Evolutionary conservation across 2,888 invertebrate genomes (phyloP).

Genomic region (Argynnis bischoffii): DNA sequence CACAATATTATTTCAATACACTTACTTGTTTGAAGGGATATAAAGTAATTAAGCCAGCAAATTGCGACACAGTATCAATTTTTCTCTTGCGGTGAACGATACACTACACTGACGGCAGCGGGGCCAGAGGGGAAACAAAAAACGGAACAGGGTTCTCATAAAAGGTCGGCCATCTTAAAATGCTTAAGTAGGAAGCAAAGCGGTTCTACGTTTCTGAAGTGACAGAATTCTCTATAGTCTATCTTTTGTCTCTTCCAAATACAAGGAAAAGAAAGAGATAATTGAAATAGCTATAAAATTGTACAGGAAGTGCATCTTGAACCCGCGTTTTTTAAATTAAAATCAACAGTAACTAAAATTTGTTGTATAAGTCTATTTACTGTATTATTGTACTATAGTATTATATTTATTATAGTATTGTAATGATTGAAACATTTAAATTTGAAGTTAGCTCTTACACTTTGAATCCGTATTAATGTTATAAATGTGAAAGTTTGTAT

Average conservation of each 20-base stretch:
- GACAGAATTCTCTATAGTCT: constrained; percentile 22
- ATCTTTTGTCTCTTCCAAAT: constrained; percentile 34
- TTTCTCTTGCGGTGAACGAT: constrained; percentile 82
- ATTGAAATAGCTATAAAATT: constrained; percentile 37
- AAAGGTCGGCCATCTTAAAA: constrained; percentile 63
- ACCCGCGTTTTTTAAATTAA: constrained; percentile 34
- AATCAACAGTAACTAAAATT: constrained; percentile 1
- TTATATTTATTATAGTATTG: too few species aligned
- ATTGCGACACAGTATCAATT: constrained; percentile 79
- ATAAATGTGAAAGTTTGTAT: too few species aligned
- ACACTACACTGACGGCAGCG: constrained; percentile 81
- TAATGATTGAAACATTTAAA: too few species aligned
- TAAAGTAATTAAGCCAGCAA: constrained; percentile 80
- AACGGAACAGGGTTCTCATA: constrained; percentile 81
- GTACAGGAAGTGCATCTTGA: constrained; percentile 18
- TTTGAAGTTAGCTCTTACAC: too few species aligned
- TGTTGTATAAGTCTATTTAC: too few species aligned
- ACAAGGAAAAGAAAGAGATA: constrained; percentile 37
- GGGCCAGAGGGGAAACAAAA: constrained; percentile 80
- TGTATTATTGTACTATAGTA: too few species aligned
- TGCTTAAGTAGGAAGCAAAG: constrained; percentile 31
- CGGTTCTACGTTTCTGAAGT: constrained; percentile 16
- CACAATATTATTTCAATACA: constrained; percentile 64
- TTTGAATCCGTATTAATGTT: too few species aligned
- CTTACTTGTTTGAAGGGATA: constrained; percentile 83